Evolutionary conservation across 2,888 invertebrate species (phyloP), one percentile per base, ranked within the genome.

Genomic region (Patella pellucida): DNA sequence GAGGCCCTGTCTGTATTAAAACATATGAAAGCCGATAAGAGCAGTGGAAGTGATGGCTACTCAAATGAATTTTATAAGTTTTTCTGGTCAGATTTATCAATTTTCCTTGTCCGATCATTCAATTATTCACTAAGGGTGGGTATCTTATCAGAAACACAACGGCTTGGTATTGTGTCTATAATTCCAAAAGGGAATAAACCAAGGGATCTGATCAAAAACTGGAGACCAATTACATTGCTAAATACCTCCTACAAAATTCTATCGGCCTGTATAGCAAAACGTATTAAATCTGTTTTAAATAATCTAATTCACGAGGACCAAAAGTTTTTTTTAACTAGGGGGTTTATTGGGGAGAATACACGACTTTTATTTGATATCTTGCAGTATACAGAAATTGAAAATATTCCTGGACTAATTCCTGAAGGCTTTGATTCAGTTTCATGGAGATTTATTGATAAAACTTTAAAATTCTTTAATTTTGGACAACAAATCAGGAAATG

Each of bases 391-490:
- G 67, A 75, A 75, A 50, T 54, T n/a, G 50, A 74, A 14, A 74
- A 71, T 14, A 71, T 50, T 19, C 67, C 27, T 16, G 51, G 41
- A 41, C n/a, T 69, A 23, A 16, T 71, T 62, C 16, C 72, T 16
- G 62, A 68, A 75, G 27, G 71, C 75, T 71, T 75, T 71, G 67
- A 75, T 56, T 68, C 75, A 1, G 19, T 71, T 14, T 16, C 68
- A n/a, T 75, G 71, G 72, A 3, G 50, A 50, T 72, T 75, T 52
- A 71, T 75, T 68, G 23, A 67, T 15, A 71, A 75, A 75, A 56
- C 52, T 14, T 68, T 71, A 51, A 27, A 67, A 52, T 52, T 67
- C 51, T 75, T 75, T 52, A 67, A 67, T 71, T 75, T 75, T 19
- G n/a, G 41, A 23, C 3, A 31, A 41, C 4, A 72, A 31, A 72